phyloP scores from a whole-genome alignment of 2,888 invertebrate genomes.

The Protophormia terraenovae region DNA sequence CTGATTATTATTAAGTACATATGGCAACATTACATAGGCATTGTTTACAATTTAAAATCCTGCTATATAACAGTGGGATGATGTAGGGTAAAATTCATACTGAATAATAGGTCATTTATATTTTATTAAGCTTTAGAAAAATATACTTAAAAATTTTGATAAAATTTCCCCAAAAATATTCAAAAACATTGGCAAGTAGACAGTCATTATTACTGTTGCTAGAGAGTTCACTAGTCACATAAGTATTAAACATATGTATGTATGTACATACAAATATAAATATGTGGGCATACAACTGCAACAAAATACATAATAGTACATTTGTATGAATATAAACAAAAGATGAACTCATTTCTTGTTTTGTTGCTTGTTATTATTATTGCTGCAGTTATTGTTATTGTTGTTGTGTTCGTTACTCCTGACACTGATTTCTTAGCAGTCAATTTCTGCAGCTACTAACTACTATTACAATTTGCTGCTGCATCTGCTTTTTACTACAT shows the following conservation, averaged over 20 bases:
- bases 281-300: no score
- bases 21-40: no score
- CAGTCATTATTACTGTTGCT: not conserved
- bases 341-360: constrained; percentile 39
- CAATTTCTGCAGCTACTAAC: constrained; percentile 1
- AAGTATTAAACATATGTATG: not conserved
- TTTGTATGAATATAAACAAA: constrained; percentile 23
- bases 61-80: no score
- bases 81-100: no score
- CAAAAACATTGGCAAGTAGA: not conserved
- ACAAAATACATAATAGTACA: not conserved
- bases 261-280: not conserved
- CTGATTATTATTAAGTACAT: no score
- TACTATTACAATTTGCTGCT: not conserved
- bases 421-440: constrained; percentile 14
- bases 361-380: not conserved
- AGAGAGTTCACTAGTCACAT: not conserved
- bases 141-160: no score
- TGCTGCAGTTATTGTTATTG: not conserved
- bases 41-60: no score
- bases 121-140: no score
- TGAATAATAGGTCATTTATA: no score
- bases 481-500: not conserved
- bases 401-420: not conserved
- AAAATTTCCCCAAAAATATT: no score